Base-by-base conservation (phyloP, 2,888 invertebrate genomes). In the Meiosimyza platycephala region DNA sequence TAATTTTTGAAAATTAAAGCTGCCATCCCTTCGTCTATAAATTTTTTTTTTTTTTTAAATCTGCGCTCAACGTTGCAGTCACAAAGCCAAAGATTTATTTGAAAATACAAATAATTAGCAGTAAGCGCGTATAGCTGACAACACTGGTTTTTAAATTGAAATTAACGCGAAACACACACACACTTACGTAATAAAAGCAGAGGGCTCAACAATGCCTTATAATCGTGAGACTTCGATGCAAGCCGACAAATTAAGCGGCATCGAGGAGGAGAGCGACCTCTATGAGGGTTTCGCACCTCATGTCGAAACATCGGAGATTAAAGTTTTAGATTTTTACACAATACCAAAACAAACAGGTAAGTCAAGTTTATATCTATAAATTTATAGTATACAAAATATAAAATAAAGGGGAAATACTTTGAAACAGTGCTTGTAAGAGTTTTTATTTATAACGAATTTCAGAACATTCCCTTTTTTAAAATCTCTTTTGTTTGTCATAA, bases 281-380 rank as follows among this genome's bases (percentile, higher is more conserved):
- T 92, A 93, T 82, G 93, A 93, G 88, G 93, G 92, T 73, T 95
- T 93, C 87, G 93, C 94, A 76, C 92, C 93, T 74, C 93, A 94
- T 87, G 95, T 95, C 77, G 95, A 95, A 87, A 91, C 93, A 71
- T 91, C 92, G 76, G 93, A 93, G 81, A 93, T 95, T 81, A 92
- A 93, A 78, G 82, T 84, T 76, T 82, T 86, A 57, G 85, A 86
- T 77, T 83, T 84, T 74, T 86, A 86, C 71, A 84, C 78, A 74
- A 78, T 80, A 80, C 84, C 86, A 76, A 86, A 85, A 80, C 83
- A 81, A 80, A 82, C 87, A 76, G 87, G 86, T 86, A 73, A 84
- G 84, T 80, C 59, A 67, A 40, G 51, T 52, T 47, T 60, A 47
- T 54, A 54, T 16, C 12, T n/a, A 54, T 54, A 12, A 16, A 7